Evolutionary conservation across 2,888 invertebrate species (phyloP).

Genomic region (Thecocarcelia acutangulata): DNA sequence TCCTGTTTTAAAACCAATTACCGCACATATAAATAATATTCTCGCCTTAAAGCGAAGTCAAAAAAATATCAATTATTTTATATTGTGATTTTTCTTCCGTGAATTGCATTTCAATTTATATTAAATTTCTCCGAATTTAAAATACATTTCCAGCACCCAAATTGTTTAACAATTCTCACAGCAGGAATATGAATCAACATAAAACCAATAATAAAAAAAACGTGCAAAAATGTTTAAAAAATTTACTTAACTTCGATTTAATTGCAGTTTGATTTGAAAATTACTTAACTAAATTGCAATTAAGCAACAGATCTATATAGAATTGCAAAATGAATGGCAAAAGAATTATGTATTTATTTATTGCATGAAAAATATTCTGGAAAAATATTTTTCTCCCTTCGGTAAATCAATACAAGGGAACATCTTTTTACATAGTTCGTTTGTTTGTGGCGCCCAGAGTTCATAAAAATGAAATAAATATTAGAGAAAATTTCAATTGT

Average conservation of each 20-base stretch:
- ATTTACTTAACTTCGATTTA: constrained; percentile 41
- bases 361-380: not conserved
- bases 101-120: constrained; percentile 32
- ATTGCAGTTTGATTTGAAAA: constrained; percentile 60
- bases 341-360: constrained; percentile 24
- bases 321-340: constrained; percentile 12
- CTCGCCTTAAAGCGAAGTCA: not conserved
- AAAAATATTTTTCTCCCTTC: not conserved
- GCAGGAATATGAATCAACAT: not conserved
- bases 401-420: too few relatives aligned
- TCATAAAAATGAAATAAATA: too few relatives aligned
- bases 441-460: too few relatives aligned
- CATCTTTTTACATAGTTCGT: too few relatives aligned
- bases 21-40: too few relatives aligned
- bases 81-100: constrained; percentile 7
- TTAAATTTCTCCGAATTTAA: not conserved
- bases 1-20: too few relatives aligned
- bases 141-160: not conserved
- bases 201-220: constrained; percentile 1
- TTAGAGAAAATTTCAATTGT: too few relatives aligned
- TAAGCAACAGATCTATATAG: constrained; percentile 66
- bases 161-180: not conserved
- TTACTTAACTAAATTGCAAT: constrained; percentile 72
- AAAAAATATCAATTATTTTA: constrained; percentile 25
- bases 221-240: not conserved